These are phyloP conservation scores for Rhinoptilus africanus DNA, from an alignment of 2,113 vertebrate genomes.

Conservation along the genomic window DNA sequence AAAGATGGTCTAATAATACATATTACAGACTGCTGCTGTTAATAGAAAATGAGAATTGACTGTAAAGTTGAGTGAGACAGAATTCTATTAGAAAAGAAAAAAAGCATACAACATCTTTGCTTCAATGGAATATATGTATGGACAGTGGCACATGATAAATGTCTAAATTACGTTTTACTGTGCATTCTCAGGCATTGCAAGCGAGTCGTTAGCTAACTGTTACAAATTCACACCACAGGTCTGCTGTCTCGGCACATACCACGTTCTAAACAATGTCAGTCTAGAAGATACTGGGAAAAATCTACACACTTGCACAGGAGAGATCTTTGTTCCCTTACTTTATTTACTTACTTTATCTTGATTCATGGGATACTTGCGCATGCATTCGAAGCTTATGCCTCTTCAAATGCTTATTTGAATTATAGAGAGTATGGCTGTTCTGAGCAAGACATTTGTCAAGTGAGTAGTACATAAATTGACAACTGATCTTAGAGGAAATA, in stretches of 20 bases:
- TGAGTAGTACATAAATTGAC: not conserved
- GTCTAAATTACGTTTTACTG: not conserved
- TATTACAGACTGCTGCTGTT: not conserved
- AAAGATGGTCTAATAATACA: not conserved
- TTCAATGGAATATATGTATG: not conserved
- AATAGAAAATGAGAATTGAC: not conserved
- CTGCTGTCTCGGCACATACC: not conserved
- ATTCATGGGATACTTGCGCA: not conserved
- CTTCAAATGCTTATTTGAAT: not conserved
- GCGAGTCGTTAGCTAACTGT: not conserved
- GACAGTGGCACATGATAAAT: not conserved
- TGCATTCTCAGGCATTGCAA: not conserved
- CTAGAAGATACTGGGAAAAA: not conserved
- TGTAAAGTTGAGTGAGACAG: not conserved
- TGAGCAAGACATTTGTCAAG: not conserved
- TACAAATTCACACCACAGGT: not conserved
- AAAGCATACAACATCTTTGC: not conserved
- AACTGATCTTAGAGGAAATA: not conserved
- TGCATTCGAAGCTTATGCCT: not conserved
- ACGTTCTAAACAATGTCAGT: not conserved
- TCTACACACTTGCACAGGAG: rapidly evolving
- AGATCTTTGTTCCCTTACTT: not conserved
- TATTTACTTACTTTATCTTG: not conserved
- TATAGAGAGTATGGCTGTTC: not conserved
- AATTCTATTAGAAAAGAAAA: not conserved